phyloP scores from a whole-genome alignment of 2,113 vertebrate species.

The Corapipo altera region DNA sequence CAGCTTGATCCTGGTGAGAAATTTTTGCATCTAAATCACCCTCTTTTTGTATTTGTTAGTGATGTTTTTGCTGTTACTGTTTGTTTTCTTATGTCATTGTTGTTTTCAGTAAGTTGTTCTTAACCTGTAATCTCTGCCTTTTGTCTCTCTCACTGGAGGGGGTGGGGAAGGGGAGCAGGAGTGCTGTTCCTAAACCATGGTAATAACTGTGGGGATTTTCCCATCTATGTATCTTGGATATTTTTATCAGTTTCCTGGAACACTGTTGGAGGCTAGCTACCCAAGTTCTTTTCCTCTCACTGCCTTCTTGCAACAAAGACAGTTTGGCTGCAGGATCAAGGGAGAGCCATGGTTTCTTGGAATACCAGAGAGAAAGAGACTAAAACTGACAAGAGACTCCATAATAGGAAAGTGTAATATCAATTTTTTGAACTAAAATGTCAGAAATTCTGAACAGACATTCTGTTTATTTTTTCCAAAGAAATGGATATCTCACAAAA shows the following conservation, averaged over 20 bases:
- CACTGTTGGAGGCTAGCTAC: accelerated
- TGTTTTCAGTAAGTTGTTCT: background rate
- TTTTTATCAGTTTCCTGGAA: background rate
- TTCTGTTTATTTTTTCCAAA: background rate
- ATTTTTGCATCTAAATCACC: background rate
- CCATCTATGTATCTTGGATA: background rate
- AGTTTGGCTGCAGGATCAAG: background rate
- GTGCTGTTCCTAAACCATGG: background rate
- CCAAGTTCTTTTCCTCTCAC: background rate
- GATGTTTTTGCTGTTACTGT: background rate
- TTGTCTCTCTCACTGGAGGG: background rate
- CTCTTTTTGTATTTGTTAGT: background rate
- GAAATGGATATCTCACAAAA: background rate
- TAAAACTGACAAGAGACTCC: background rate
- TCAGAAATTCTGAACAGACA: background rate
- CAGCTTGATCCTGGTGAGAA: background rate
- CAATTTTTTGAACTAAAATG: background rate
- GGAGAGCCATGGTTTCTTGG: background rate
- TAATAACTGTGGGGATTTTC: background rate
- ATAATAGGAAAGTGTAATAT: accelerated
- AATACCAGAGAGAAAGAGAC: background rate
- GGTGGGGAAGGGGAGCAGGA: too few species aligned
- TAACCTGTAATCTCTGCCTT: background rate
- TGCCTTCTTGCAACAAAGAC: background rate
- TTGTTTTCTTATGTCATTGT: background rate